These are phyloP conservation scores for Bothrops jararaca DNA, from an alignment of 2,113 vertebrate genomes.

Conservation along the genomic window DNA sequence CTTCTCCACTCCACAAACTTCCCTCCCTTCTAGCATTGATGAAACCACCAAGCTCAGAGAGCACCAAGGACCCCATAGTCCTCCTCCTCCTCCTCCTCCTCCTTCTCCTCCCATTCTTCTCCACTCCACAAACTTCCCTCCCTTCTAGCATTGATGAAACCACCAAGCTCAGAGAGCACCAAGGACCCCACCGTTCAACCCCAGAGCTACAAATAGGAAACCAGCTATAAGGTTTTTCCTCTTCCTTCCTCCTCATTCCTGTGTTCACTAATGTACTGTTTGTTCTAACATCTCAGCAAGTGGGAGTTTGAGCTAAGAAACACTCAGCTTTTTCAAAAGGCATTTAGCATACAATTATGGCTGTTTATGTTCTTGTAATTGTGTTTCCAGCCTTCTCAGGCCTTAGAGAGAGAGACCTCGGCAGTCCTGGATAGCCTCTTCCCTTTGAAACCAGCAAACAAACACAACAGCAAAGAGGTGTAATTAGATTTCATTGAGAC, in stretches of 20 bases:
- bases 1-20: background rate
- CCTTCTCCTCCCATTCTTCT: background rate
- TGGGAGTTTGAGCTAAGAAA: conserved; percentile 68
- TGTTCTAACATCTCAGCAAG: conserved; percentile 65
- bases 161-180: background rate
- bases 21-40: background rate
- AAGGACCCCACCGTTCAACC: background rate
- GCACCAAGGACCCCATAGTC: background rate
- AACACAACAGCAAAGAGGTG: conserved; percentile 45
- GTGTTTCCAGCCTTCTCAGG: conserved; percentile 63
- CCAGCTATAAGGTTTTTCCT: conserved; percentile 8
- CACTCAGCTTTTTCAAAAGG: conserved; percentile 68
- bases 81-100: background rate
- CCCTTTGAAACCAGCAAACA: conserved; percentile 56
- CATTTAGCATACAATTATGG: conserved; percentile 71
- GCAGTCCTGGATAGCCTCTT: conserved; percentile 62
- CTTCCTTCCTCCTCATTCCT: conserved; percentile 28
- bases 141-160: background rate
- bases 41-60: background rate
- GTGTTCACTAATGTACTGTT: conserved; percentile 65
- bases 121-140: background rate
- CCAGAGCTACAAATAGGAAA: conserved; percentile 9
- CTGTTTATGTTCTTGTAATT: conserved; percentile 70
- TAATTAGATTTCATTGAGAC: conserved; percentile 58
- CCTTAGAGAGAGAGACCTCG: conserved; percentile 64